Percentiles rank a stretch among this genome's conserved stretches.
Conservation (phyloP, 1,140 invertebrate genomes). For the Brachionus manjavacas region DNA sequence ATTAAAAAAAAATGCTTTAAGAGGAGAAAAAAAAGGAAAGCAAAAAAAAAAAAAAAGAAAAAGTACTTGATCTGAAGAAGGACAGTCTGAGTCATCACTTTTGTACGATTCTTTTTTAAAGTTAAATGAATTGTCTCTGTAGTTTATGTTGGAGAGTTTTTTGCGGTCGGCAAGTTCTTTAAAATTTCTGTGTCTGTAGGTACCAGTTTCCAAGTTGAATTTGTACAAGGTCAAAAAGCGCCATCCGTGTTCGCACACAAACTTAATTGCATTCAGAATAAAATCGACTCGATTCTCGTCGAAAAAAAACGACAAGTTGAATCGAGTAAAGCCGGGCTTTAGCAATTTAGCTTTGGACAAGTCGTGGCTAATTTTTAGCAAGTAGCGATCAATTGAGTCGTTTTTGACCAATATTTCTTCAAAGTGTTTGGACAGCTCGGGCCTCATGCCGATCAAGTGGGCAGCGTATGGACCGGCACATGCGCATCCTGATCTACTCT, state of each 20-base stretch:
- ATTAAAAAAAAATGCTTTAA: background rate
- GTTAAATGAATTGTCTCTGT: conserved; percentile 19
- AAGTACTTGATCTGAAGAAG: conserved; percentile 1
- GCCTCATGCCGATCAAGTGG: background rate
- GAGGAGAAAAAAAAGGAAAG: background rate
- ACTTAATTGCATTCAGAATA: conserved; percentile 74
- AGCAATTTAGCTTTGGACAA: background rate
- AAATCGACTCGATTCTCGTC: conserved; percentile 71
- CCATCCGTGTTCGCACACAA: conserved; percentile 81
- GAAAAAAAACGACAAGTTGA: conserved; percentile 80
- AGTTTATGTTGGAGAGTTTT: conserved; percentile 25
- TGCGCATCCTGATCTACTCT: conserved; percentile 34
- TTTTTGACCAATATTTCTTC: conserved; percentile 38
- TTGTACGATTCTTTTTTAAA: background rate
- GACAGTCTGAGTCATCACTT: background rate
- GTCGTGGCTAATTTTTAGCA: background rate
- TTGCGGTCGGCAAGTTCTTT: background rate
- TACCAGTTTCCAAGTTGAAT: conserved; percentile 76
- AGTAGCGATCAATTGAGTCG: background rate
- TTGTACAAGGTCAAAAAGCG: conserved; percentile 79
- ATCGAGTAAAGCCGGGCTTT: conserved; percentile 75
- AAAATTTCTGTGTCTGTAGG: conserved; percentile 72
- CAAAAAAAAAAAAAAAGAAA: background rate
- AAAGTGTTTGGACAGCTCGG: background rate
- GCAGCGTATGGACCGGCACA: conserved; percentile 24